Percentiles rank a stretch among this genome's conserved stretches.
Evolutionary conservation across 1,140 invertebrate species (phyloP).

Genomic region (Centruroides vittatus): DNA sequence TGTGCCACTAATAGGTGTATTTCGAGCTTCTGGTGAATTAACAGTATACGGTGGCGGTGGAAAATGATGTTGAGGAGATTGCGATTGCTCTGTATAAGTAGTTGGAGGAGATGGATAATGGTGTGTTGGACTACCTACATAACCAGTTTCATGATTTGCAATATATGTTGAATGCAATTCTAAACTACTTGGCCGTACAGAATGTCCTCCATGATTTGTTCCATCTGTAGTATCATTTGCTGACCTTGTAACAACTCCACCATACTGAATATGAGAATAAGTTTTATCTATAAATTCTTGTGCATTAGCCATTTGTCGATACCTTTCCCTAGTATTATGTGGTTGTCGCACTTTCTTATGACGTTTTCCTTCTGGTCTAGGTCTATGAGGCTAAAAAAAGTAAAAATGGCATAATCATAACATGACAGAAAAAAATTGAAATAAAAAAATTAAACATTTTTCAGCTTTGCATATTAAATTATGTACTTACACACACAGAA

Average conservation of each 20-base stretch:
- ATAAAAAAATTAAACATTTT: no score
- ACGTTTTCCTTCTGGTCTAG: slow-evolving; percentile 22
- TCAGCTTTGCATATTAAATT: no score
- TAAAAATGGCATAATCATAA: slow-evolving; percentile 23
- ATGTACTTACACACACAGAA: no score
- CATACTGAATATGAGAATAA: background rate
- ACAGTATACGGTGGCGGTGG: slow-evolving; percentile 15
- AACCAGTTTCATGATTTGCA: slow-evolving; percentile 4
- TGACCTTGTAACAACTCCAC: background rate
- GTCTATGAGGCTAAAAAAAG: slow-evolving; percentile 12
- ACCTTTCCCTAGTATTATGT: slow-evolving; percentile 69
- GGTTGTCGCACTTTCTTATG: slow-evolving; percentile 71
- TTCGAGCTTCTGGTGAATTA: slow-evolving; percentile 27
- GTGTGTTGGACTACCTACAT: slow-evolving; percentile 18
- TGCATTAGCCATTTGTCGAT: slow-evolving; percentile 56
- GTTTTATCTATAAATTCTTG: slow-evolving; percentile 18
- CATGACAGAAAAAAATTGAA: background rate
- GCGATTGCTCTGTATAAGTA: slow-evolving; percentile 19
- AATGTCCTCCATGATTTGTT: slow-evolving; percentile 18
- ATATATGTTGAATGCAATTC: slow-evolving; percentile 29
- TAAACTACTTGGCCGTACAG: slow-evolving; percentile 57
- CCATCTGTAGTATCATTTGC: slow-evolving; percentile 30
- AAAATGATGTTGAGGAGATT: slow-evolving; percentile 16
- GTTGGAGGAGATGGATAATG: slow-evolving; percentile 22
- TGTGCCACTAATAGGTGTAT: slow-evolving; percentile 7